Evolutionary conservation across 2,113 vertebrate genomes (phyloP), one percentile per base, ranked within the genome.

Genomic region (Cyprinus carpio): DNA sequence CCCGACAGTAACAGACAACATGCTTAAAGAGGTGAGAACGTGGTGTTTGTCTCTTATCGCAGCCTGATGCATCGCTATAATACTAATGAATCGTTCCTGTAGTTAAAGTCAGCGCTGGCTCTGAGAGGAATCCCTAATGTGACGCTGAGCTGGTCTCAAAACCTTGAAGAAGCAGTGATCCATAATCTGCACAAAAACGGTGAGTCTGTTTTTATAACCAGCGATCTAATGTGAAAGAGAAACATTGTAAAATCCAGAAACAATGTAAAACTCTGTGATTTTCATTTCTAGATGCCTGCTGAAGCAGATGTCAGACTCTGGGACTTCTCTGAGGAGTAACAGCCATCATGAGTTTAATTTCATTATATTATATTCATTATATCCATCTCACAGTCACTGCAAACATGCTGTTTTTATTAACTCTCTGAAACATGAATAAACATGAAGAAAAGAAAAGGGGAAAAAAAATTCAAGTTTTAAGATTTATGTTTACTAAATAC

Each of bases 61-160:
- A 12, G 29, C 5, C 27, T 16, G 25, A 64, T 29, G 12, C 25
- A 8, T 31, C 1, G 15, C 3, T 16, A 65, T 65, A 13, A 65
- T 29, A 31, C 3, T 65, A 65, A 29, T 3, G 6, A 65, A 29
- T 16, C 3, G 6, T 65, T 65, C 31, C 4, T 71, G 6, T 40
- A 75, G 72, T 9, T 75, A 40, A 75, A 12, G 37, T 75, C 40
- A 27, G 72, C 40, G 4, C 72, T 75, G 72, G 11, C n/a, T 25
- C 1, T 15, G 37, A 46, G 37, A 25, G 72, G 72, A 46, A 43
- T 49, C 72, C 49, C 4, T 25, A 49, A 75, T 49, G n/a, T 75
- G 23, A 49, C 72, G 0, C 72, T 75, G 72, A 75, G 72, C 72
- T 75, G 72, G 72, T 31, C 40, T 75, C 37, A 49, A 49, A 27